Percentiles rank a stretch among this genome's conserved stretches.
These are phyloP conservation scores for Ennomos quercinarius DNA, from an alignment of 2,888 invertebrate species.

Conservation along the genomic window DNA sequence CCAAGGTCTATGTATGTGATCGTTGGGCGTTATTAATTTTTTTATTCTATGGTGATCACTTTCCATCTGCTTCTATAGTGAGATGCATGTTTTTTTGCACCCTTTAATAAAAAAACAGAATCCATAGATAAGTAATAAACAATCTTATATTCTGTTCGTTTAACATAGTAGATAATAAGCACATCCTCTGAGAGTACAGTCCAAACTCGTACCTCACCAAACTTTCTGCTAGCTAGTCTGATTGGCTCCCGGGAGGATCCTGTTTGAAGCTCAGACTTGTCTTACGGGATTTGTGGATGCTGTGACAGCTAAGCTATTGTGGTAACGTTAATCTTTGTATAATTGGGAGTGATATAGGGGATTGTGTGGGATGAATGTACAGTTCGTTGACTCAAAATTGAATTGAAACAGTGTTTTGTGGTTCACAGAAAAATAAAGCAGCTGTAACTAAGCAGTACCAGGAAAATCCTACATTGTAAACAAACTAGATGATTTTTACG, in stretches of 20 bases:
- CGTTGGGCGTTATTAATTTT: too few relatives aligned
- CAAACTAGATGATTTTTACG: too few relatives aligned
- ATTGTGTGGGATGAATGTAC: conserved; percentile 25
- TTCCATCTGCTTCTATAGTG: too few relatives aligned
- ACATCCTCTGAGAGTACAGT: conserved; percentile 43
- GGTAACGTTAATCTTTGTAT: conserved; percentile 48
- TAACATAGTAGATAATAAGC: conserved; percentile 33
- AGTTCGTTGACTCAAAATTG: conserved; percentile 16
- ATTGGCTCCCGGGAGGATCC: conserved; percentile 62
- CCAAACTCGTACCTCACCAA: conserved; percentile 17
- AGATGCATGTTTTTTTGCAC: too few relatives aligned
- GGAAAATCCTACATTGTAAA: too few relatives aligned
- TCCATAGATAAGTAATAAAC: too few relatives aligned
- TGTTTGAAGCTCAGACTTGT: conserved; percentile 42
- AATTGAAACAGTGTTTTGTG: conserved; percentile 14
- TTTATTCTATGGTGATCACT: too few relatives aligned
- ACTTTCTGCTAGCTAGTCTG: conserved; percentile 53
- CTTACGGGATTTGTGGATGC: conserved; percentile 42
- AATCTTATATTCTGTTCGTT: too few relatives aligned
- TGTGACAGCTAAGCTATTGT: conserved; percentile 42
- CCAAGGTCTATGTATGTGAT: too few relatives aligned
- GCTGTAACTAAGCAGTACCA: not conserved
- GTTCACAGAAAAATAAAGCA: not conserved
- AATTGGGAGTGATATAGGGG: conserved; percentile 44
- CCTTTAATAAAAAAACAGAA: too few relatives aligned